These are phyloP conservation scores for Plodia interpunctella DNA, from an alignment of 1,140 invertebrate genomes.

Conservation along the genomic window DNA sequence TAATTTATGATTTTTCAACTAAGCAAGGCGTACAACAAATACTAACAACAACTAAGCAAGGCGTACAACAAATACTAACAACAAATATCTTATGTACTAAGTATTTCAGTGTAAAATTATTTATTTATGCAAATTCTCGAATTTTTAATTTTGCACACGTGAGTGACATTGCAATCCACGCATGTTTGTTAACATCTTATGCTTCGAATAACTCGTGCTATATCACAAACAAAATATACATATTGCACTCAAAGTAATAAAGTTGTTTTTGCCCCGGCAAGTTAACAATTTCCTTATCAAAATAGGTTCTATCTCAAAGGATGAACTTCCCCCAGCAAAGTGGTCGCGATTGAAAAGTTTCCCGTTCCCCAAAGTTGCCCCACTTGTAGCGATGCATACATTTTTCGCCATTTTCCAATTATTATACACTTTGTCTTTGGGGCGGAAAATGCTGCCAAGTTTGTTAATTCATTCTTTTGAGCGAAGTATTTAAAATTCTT, in stretches of 20 bases:
- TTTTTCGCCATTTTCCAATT: constrained; percentile 25
- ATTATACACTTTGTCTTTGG: constrained; percentile 19
- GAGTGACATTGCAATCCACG: too few relatives aligned
- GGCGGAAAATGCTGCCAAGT: constrained; percentile 14
- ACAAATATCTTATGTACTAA: not conserved
- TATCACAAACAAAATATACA: not conserved
- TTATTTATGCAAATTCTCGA: not conserved
- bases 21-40: too few relatives aligned
- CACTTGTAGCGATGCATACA: constrained; percentile 20
- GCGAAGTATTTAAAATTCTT: not conserved
- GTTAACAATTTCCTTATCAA: constrained; percentile 46
- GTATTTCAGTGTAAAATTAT: not conserved
- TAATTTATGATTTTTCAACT: too few relatives aligned
- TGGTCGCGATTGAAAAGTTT: constrained; percentile 52
- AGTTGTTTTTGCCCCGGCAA: not conserved
- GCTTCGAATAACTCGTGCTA: not conserved
- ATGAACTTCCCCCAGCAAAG: constrained; percentile 39
- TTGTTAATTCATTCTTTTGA: constrained; percentile 24
- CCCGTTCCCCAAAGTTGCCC: constrained; percentile 22
- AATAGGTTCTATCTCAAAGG: constrained; percentile 40
- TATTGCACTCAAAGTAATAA: not conserved
- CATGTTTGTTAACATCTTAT: too few relatives aligned
- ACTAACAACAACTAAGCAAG: too few relatives aligned
- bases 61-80: too few relatives aligned
- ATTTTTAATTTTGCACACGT: too few relatives aligned